A percentile compares a stretch with the other conserved stretches of the same genome.
These are phyloP conservation scores for Taxidea taxus DNA, from an alignment of 2,113 vertebrate species.

Conservation along the genomic window DNA sequence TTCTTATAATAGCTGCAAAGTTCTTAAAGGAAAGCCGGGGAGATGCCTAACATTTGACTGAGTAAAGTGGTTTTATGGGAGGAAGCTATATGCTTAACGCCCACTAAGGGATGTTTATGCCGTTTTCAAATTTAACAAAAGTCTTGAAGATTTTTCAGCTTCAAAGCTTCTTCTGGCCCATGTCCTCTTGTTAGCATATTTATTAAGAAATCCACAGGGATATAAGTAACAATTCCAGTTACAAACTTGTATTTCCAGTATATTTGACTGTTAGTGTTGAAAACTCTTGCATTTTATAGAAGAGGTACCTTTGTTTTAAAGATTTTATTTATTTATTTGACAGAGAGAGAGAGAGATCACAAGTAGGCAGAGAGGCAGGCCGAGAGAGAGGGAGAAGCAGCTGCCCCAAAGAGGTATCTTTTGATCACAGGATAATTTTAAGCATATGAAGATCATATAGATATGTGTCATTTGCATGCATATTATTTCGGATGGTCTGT, in stretches of 20 bases:
- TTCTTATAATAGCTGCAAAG: slow-evolving; percentile 70
- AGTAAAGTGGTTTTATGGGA: slow-evolving; percentile 38
- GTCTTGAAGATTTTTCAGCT: slow-evolving; percentile 55
- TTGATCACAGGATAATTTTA: neutral
- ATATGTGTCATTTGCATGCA: neutral
- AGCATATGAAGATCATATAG: neutral
- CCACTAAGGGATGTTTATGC: neutral
- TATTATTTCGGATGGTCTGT: neutral
- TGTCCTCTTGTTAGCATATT: neutral
- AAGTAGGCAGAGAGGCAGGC: too few relatives aligned
- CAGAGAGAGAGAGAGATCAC: too few relatives aligned
- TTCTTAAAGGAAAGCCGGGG: slow-evolving; percentile 68
- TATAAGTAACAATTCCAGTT: slow-evolving; percentile 3
- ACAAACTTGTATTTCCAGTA: slow-evolving; percentile 24
- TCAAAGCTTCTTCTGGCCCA: neutral
- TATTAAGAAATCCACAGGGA: neutral
- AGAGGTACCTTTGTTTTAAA: neutral
- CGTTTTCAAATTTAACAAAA: slow-evolving; percentile 35
- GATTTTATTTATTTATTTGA: too few relatives aligned
- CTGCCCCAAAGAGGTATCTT: neutral
- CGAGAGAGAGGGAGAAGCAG: too few relatives aligned
- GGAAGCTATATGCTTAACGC: neutral
- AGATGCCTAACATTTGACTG: slow-evolving; percentile 25
- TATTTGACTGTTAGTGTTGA: neutral
- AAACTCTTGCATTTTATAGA: neutral